Base-by-base conservation (phyloP, 2,797 vertebrate species). In the Uromys caudimaculatus region DNA sequence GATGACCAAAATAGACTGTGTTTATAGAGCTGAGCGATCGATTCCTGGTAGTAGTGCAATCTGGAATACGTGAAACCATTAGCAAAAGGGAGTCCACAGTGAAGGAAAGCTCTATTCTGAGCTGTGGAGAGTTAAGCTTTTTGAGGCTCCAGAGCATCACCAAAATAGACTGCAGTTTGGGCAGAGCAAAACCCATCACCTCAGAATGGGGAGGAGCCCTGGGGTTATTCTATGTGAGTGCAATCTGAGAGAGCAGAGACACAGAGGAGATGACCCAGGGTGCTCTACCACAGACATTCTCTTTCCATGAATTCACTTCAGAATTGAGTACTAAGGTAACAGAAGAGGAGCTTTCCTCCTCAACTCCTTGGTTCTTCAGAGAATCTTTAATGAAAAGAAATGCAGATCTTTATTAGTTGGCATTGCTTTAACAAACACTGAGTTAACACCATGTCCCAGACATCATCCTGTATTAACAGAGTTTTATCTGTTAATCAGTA, bases 1-100 rank as follows among this genome's bases (percentile, higher is more conserved):
- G 85, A 79, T 92, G 96, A 94, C 91, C 67, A 93, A 97, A 98
- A 96, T 96, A 97, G 90, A 96, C 77, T 38, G 47, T 94, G 94
- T 96, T 96, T 73, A 97, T 96, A 97, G 89, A 91, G 94, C 87
- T 94, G 94, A 97, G 94, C 90, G 86, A 97, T 96, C 32, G 1
- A 96, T 98, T 97, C 78, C 81, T 94, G 71, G 78, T 67, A 96
- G 90, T 93, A 95, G 94, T 91, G 92, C 58, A 73, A 91, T 95
- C 71, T 95, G 62, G 75, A 94, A 78, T 91, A 92, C 73, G 79
- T 1, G 23, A 94, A 92, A 87, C 88, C 94, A 97, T 97, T 96
- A 97, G 69, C 21, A 16, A 64, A 79, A 60, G 84, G 81, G 81
- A 77, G 60, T 67, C 94, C 81, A 75, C 27, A 1, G 29, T 4